Evolutionary conservation across 2,888 invertebrate species (phyloP).

Genomic region (Caenorhabditis parvicauda): DNA sequence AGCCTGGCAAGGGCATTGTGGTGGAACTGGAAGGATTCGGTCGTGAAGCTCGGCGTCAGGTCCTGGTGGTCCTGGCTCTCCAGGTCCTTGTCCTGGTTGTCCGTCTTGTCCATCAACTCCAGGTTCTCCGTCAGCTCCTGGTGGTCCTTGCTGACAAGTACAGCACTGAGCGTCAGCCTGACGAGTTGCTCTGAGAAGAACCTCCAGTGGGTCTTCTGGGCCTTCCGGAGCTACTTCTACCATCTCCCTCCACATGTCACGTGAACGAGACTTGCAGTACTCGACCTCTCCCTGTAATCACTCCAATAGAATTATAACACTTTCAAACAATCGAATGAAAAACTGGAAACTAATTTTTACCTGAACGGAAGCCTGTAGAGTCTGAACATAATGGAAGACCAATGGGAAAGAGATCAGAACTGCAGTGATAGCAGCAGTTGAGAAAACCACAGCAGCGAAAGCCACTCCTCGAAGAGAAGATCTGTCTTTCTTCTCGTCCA

Average conservation of each 20-base stretch:
- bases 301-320: not conserved
- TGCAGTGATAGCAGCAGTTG: constrained; percentile 60
- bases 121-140: constrained; percentile 52
- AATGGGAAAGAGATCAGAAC: constrained; percentile 61
- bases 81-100: constrained; percentile 55
- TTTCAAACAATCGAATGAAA: too few relatives aligned
- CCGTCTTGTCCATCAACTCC: constrained; percentile 49
- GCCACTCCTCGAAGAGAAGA: constrained; percentile 43
- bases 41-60: constrained; percentile 61
- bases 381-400: constrained; percentile 63
- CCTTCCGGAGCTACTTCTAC: constrained; percentile 56
- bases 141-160: constrained; percentile 58
- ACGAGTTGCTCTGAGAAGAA: constrained; percentile 53
- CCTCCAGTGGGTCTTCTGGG: constrained; percentile 41
- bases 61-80: constrained; percentile 53
- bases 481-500: constrained; percentile 30
- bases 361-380: constrained; percentile 61
- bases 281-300: constrained; percentile 57
- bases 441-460: constrained; percentile 49
- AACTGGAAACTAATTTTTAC: constrained; percentile 19
- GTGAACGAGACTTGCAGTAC: constrained; percentile 57
- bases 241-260: constrained; percentile 62
- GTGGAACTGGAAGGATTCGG: constrained; percentile 58
- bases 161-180: constrained; percentile 59
- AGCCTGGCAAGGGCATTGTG: constrained; percentile 57